Evolutionary conservation across 2,888 invertebrate genomes (phyloP).

Genomic region (Dendrolimus pini): DNA sequence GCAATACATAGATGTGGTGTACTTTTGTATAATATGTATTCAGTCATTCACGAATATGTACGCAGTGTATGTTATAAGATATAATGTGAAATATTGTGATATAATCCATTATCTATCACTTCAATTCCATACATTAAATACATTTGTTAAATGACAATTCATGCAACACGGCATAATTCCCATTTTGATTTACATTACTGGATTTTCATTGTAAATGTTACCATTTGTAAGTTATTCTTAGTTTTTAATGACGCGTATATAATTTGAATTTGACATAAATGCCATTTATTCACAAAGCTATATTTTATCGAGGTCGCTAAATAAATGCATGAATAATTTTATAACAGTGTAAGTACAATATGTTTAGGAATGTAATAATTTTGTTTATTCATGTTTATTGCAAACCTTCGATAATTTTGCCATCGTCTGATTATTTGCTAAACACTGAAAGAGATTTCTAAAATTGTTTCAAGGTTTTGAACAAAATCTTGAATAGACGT

Average conservation of each 20-base stretch:
- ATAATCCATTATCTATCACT: conserved; percentile 52
- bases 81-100: conserved; percentile 59
- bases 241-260: not conserved
- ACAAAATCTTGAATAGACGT: too few relatives aligned
- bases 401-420: not conserved
- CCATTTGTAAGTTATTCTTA: conserved; percentile 69
- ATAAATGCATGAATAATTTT: not conserved
- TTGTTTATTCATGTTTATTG: not conserved
- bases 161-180: not conserved
- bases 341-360: not conserved
- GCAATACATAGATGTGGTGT: too few relatives aligned
- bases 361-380: not conserved
- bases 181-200: conserved; percentile 6
- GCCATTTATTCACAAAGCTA: not conserved
- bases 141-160: not conserved
- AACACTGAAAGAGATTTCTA: too few relatives aligned
- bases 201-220: conserved; percentile 70
- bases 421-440: too few relatives aligned
- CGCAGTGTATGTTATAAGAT: conserved; percentile 22
- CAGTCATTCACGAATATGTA: not conserved
- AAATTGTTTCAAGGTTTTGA: too few relatives aligned
- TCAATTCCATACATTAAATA: conserved; percentile 42
- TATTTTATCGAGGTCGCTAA: not conserved
- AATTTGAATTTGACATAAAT: not conserved
- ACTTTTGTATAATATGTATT: not conserved